Conservation (phyloP, 2,797 vertebrate species). For the Notolepis coatsorum region DNA sequence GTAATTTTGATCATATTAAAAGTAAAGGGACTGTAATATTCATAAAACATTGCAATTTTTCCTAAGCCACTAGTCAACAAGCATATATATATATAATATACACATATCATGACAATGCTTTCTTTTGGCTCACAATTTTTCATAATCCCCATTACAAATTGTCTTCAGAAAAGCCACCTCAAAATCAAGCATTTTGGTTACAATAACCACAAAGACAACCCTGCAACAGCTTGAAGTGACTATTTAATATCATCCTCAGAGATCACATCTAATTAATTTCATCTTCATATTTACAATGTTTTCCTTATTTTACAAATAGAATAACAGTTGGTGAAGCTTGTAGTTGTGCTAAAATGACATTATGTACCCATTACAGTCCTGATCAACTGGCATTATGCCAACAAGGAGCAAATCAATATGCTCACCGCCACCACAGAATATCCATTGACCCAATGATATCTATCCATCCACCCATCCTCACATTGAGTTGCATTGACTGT, state of each 20-base stretch:
- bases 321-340: conserved; percentile 4
- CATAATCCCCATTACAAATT: too few species aligned
- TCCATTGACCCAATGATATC: conserved; percentile 66
- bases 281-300: background rate
- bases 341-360: conserved; percentile 35
- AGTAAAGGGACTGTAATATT: too few species aligned
- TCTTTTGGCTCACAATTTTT: background rate
- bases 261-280: conserved; percentile 7
- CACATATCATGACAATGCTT: too few species aligned
- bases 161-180: too few species aligned
- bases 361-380: conserved; percentile 44
- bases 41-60: too few species aligned
- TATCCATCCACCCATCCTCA: conserved; percentile 54
- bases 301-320: conserved; percentile 6
- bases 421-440: conserved; percentile 56
- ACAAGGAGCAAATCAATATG: conserved; percentile 58
- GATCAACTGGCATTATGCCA: conserved; percentile 51
- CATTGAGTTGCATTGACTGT: too few species aligned
- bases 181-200: background rate
- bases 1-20: too few species aligned
- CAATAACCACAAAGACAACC: background rate
- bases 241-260: background rate
- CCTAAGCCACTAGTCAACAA: background rate
- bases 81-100: too few species aligned
- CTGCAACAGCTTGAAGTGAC: background rate